phyloP scores from a whole-genome alignment of 2,797 vertebrate species.

The Rhynchotus rufescens region DNA sequence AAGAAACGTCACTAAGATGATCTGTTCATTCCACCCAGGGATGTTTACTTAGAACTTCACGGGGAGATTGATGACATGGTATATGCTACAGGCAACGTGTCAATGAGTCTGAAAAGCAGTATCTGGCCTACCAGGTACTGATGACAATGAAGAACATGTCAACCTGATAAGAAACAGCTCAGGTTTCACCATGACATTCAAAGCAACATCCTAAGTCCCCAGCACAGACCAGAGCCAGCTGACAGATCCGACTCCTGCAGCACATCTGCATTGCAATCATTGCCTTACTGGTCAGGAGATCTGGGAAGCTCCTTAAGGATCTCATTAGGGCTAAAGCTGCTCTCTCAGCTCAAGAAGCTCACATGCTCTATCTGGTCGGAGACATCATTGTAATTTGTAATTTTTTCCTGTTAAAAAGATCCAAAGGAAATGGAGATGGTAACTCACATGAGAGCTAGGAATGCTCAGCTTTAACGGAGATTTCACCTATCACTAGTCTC shows the following conservation, averaged over 20 bases:
- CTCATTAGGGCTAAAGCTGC: background rate
- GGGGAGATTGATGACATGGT: background rate
- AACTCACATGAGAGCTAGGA: background rate
- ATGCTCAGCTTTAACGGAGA: background rate
- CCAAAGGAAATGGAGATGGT: background rate
- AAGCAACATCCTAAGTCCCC: background rate
- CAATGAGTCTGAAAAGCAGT: background rate
- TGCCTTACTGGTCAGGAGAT: background rate
- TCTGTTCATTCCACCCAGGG: conserved; percentile 37
- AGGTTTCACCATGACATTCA: background rate
- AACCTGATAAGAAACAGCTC: background rate
- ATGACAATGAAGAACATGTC: background rate
- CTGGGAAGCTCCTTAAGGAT: background rate
- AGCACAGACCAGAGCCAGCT: background rate
- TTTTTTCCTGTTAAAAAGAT: background rate
- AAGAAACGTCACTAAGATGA: conserved; percentile 61
- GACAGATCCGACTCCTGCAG: background rate
- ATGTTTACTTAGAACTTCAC: conserved; percentile 32
- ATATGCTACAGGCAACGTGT: background rate
- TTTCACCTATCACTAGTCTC: background rate
- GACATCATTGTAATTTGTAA: background rate
- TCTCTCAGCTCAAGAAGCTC: background rate
- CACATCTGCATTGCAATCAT: background rate
- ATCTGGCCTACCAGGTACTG: background rate
- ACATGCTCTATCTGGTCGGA: background rate